Evolutionary conservation across 2,113 vertebrate genomes (phyloP), one percentile per base, ranked within the genome.

Genomic region (Passer montanus): DNA sequence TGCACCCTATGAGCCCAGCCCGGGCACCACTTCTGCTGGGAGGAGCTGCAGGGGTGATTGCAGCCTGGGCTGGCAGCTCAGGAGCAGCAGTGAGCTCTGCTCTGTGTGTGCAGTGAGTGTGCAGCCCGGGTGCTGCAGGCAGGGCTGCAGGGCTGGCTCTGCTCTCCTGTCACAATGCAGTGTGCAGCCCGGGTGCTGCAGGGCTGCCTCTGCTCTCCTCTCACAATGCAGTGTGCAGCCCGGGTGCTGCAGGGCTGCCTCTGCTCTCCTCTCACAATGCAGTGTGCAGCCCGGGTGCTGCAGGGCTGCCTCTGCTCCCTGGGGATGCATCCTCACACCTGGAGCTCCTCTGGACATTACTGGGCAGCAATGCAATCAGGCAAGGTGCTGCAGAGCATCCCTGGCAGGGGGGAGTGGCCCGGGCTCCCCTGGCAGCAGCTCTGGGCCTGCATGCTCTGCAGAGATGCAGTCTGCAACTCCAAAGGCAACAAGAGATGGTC

Each of bases 381-480:
- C 49, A 55, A 24, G 79, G 23, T 33, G 52, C 30, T 10, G 8
- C 60, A 55, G 83, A 91, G 79, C 73, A 66, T 84, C 80, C 88
- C 53, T 4, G 79, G 39, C 89, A 69, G 50, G 17, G 10, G 0
- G 58, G 37, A 18, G 37, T 6, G 28, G 74, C n/a, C 55, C 47
- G 70, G 70, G 74, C 73, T 76, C 70, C 58, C 46, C 12, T 8
- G 81, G 72, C 62, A 77, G 94, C 84, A 79, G 84, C 79, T 84
- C 53, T 92, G 83, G 75, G 50, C 93, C 96, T 91, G 91, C 92
- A 95, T 86, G 10, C 80, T 92, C 95, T 1, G 31, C 79, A 41
- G 81, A 96, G 93, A 93, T 76, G 86, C 91, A 94, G 95, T 92
- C 64, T 82, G 90, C 97, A 97, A 97, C 96, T 97, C 84, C 95